Evolutionary conservation across 2,797 vertebrate genomes (phyloP), one percentile per base, ranked within the genome.

Genomic region (Oryzias sinensis): DNA sequence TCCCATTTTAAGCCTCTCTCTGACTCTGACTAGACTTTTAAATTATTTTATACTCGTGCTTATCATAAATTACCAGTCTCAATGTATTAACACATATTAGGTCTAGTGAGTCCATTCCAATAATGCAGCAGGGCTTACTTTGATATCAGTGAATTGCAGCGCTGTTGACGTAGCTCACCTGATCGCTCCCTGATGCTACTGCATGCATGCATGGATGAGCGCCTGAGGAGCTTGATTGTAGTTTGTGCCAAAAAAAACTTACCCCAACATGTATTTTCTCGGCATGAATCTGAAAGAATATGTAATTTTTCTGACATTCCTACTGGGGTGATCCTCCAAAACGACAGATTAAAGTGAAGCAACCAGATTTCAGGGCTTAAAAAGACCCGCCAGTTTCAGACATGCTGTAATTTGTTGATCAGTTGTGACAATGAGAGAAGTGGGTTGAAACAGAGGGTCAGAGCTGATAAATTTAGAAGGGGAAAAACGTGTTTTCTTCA

Each of bases 311-410:
- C 53, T 72, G 9, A 59, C 74, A 83, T 78, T 80, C 72, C 79
- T 80, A 82, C 57, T 25, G 46, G 69, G 66, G 77, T 87, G 80
- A 90, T 87, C 83, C 75, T 25, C 50, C 59, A 62, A 65, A 79
- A 88, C 76, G 78, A 72, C 77, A 88, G 86, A 87, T 90, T 87
- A 85, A 76, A 81, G 68, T 64, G 33, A 46, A 24, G 60, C 72
- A 82, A 77, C 82, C 78, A 75, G 61, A 81, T 81, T 73, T 66
- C 22, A 61, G 58, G 71, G 46, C 6, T 9, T 5, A 60, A 57
- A 67, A 67, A 44, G 76, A 74, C 59, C 66, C 76, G 68, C 65
- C 27, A 42, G 66, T 79, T 57, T 62, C 58, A 78, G 72, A 66
- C 75, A 50, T 47, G 45, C 20, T 55, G 17, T 51, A 45, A 62